These are phyloP conservation scores for Microctonus hyperodae DNA, from an alignment of 2,888 invertebrate species.

Conservation along the genomic window DNA sequence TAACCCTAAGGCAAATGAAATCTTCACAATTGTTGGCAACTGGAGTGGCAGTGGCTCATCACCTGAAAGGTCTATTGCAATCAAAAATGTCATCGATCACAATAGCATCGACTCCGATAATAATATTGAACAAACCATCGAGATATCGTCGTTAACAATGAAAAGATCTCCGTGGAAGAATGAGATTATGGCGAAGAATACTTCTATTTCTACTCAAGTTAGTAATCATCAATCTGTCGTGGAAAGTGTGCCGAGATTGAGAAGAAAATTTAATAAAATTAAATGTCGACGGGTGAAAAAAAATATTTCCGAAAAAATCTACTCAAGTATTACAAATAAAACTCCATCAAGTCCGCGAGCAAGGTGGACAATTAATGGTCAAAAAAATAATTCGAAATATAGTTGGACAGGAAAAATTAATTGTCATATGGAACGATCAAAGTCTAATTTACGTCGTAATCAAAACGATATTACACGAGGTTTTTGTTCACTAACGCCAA, in stretches of 20 bases:
- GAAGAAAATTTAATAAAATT: slow-evolving; percentile 29
- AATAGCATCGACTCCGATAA: slow-evolving; percentile 31
- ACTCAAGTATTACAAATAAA: slow-evolving; percentile 28
- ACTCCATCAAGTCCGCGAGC: background rate
- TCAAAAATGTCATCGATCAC: slow-evolving; percentile 36
- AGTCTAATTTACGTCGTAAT: background rate
- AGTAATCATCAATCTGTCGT: slow-evolving; percentile 1
- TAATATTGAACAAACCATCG: slow-evolving; percentile 26
- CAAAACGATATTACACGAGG: background rate
- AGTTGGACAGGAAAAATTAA: slow-evolving; percentile 50
- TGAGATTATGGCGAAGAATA: slow-evolving; percentile 24
- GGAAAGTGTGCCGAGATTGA: slow-evolving; percentile 25
- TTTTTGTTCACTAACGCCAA: slow-evolving; percentile 29
- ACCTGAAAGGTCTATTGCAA: too few relatives aligned
- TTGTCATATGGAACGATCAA: slow-evolving; percentile 29
- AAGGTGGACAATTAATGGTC: slow-evolving; percentile 35
- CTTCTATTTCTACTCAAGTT: slow-evolving; percentile 12
- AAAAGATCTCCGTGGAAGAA: slow-evolving; percentile 45
- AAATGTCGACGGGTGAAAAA: slow-evolving; percentile 28
- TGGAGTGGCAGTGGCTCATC: slow-evolving; percentile 38
- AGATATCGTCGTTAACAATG: slow-evolving; percentile 26
- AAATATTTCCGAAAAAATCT: slow-evolving; percentile 31
- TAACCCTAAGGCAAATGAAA: slow-evolving; percentile 52
- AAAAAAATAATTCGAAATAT: slow-evolving; percentile 45
- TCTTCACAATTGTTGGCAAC: slow-evolving; percentile 50